A percentile compares a stretch with the other conserved stretches of the same genome.
phyloP scores from a whole-genome alignment of 2,113 vertebrate genomes.

The Alligator sinensis region DNA sequence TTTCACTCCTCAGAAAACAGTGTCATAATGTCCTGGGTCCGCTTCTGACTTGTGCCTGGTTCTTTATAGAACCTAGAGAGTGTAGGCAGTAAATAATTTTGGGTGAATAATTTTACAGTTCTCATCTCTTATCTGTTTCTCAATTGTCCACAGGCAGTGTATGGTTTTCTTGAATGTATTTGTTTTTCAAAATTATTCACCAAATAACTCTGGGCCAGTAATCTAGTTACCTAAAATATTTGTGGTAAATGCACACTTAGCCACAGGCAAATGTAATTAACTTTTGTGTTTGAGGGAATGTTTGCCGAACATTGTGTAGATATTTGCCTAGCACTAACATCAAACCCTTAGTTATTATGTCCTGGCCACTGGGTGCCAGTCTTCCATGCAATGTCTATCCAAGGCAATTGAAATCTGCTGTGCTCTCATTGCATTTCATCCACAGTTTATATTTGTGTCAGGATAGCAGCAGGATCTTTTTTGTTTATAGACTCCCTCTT shows the following conservation, averaged over 20 bases:
- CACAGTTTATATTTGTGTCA: neutral
- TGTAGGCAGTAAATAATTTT: neutral
- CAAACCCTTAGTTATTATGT: neutral
- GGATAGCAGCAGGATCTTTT: neutral
- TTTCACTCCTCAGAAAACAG: slow-evolving; percentile 4
- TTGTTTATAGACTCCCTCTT: neutral
- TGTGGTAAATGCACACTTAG: neutral
- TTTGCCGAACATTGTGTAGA: neutral
- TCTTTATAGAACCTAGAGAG: neutral
- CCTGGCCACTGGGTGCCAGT: neutral
- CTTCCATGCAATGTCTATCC: neutral
- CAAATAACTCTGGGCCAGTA: neutral
- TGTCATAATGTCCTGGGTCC: neutral
- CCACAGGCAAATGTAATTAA: neutral
- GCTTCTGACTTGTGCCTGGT: neutral
- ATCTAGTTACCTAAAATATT: neutral
- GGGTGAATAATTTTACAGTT: neutral
- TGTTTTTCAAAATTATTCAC: neutral
- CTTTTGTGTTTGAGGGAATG: neutral
- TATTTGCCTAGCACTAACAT: neutral
- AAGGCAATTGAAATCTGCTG: accelerated
- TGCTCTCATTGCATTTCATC: neutral
- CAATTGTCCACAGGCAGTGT: neutral
- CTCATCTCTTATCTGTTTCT: accelerated
- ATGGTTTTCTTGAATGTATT: neutral